Evolutionary conservation across 1,140 invertebrate species (phyloP), one percentile per base, ranked within the genome.

Genomic region (Aphaenogaster floridana): DNA sequence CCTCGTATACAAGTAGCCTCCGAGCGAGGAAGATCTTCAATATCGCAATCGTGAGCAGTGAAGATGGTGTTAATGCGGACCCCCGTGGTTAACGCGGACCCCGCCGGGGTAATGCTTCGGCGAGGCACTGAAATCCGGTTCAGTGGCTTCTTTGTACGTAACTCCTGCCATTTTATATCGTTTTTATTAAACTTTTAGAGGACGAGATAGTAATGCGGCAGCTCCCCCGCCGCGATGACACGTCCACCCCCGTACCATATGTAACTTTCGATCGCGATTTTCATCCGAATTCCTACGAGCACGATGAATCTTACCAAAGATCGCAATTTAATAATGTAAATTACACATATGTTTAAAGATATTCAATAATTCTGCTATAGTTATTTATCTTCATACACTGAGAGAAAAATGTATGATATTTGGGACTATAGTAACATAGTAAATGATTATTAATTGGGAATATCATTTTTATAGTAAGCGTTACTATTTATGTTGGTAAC

Each of bases 51-150:
- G 79, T 81, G 79, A 81, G 54, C 80, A 13, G 42, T 5, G 28
- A 34, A 84, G 52, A 74, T 74, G 80, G 80, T 84, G 80, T 61
- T 84, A 84, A 84, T 84, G 80, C 52, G 69, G 68, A 84, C 80
- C 68, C 80, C 80, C 69, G 80, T 74, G 69, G 68, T 74, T 74
- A 84, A 84, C 80, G 68, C 28, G 80, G 34, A 74, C 54, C 52
- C 66, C 80, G 52, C 66, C 80, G 68, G 68, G 54, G 39, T 83
- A 83, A 81, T 72, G 80, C 50, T 72, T 83, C 39, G 68, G 52
- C 66, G 69, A 61, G 52, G 50, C 42, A n/a, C 52, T 59, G 52
- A 83, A 81, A 84, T 84, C 80, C 80, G 80, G 80, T 84, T 81
- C 50, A 71, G 50, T 74, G 80, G 80, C 54, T 84, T 74, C 69